Evolutionary conservation across 2,113 vertebrate species (phyloP).

Genomic region (Mastomys natalensis): DNA sequence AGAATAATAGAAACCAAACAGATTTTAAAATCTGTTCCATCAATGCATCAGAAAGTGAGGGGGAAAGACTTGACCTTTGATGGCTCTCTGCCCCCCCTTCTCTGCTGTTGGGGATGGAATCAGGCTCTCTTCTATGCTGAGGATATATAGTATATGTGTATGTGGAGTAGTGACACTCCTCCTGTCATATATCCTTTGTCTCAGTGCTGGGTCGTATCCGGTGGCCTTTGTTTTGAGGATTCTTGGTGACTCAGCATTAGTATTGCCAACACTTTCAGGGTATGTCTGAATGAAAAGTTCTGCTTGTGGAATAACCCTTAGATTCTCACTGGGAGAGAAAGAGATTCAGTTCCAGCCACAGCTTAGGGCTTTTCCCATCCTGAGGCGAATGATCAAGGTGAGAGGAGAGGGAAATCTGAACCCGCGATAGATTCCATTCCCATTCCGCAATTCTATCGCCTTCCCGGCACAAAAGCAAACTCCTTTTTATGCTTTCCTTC

Average conservation of each 20-base stretch:
- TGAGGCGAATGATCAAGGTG: not conserved
- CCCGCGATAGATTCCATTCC: constrained; percentile 5
- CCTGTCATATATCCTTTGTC: not conserved
- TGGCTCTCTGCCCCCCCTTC: not conserved
- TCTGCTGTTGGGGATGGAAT: no score
- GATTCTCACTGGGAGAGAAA: not conserved
- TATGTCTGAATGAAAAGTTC: not conserved
- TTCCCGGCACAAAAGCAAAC: constrained; percentile 23
- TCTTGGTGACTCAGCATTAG: not conserved
- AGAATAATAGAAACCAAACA: not conserved
- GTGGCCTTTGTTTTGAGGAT: not conserved
- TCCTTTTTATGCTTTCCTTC: constrained; percentile 27
- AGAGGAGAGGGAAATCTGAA: constrained; percentile 32
- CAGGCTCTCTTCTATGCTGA: not conserved
- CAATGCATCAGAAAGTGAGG: not conserved
- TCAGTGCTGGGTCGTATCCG: not conserved
- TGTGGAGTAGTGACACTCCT: not conserved
- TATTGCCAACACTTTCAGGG: not conserved
- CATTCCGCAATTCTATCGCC: constrained; percentile 31
- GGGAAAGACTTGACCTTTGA: not conserved
- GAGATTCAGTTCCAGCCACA: not conserved
- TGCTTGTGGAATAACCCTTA: not conserved
- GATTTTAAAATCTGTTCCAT: not conserved
- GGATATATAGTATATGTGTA: no score
- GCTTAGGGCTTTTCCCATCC: not conserved